Evolutionary conservation across 2,113 vertebrate species (phyloP), one percentile per base, ranked within the genome.

Genomic region (Xyrauchen texanus): DNA sequence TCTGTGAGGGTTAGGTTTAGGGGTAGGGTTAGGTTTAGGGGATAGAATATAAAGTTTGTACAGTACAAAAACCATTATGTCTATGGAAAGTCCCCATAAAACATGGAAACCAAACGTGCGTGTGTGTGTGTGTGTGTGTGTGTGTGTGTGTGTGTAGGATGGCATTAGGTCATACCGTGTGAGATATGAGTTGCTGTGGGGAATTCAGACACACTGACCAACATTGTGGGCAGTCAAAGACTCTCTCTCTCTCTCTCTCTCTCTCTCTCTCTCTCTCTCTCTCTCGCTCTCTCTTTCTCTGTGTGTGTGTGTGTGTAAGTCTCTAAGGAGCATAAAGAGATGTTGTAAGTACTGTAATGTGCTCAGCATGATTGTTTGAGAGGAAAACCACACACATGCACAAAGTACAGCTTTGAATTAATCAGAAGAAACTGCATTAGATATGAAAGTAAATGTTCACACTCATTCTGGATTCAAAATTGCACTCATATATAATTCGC

Each of bases 111-210:
- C n/a, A n/a, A n/a, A n/a, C n/a, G n/a, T n/a, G n/a, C n/a, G 21
- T 34, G 21, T 34, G 21, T 34, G 1, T 34, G 21, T 3, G 21
- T 34, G 21, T 34, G 3, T 34, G 21, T 34, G 21, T 34, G 21
- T 34, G 3, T 34, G 21, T 34, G 66, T 81, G 58, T 79, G 58
- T 79, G 49, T 83, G 82, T 83, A 83, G 78, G 82, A 67, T 62
- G 78, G 55, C 63, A 55, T 80, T 68, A 83, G 82, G 74, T 80
- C 82, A 83, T 80, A 60, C 68, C 65, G 60, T 76, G 45, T 66
- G 74, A 75, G 71, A 76, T 68, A 77, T 84, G 68, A 68, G 82
- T 69, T 52, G 49, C 45, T 74, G 15, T 21, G 49, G 61, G 71
- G 74, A 73, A 66, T 68, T 84, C 78, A 81, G 65, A 76, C 21